Percentiles rank a stretch among this genome's conserved stretches.
Conservation (phyloP, 2,113 vertebrate species). For the Donacobius atricapilla region DNA sequence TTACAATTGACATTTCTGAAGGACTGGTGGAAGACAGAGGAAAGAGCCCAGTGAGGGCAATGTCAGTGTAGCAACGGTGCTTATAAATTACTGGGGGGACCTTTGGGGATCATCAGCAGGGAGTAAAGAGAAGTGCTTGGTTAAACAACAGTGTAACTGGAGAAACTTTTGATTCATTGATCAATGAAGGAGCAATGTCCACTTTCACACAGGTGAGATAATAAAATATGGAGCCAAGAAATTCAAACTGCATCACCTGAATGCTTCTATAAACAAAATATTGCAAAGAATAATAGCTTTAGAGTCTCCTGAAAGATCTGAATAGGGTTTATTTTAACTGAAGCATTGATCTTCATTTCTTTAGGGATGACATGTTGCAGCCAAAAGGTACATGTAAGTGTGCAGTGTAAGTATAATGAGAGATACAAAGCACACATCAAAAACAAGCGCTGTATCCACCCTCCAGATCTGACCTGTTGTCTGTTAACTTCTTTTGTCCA, state of each 20-base stretch:
- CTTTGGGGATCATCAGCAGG: background rate
- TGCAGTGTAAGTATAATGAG: background rate
- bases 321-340: background rate
- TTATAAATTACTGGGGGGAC: background rate
- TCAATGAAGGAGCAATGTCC: background rate
- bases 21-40: background rate
- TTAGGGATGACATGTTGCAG: background rate
- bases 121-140: background rate
- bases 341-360: background rate
- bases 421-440: background rate
- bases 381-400: background rate
- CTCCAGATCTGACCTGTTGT: background rate
- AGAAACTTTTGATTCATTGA: background rate
- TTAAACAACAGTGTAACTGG: background rate
- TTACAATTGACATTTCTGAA: background rate
- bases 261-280: background rate
- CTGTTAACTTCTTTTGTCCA: background rate
- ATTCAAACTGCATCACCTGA: background rate
- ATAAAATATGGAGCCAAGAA: background rate
- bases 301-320: background rate
- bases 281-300: background rate
- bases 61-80: fast-evolving
- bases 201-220: background rate
- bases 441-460: background rate
- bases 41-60: background rate